These are phyloP conservation scores for Limnothrissa miodon DNA, from an alignment of 2,113 vertebrate species.

Conservation along the genomic window DNA sequence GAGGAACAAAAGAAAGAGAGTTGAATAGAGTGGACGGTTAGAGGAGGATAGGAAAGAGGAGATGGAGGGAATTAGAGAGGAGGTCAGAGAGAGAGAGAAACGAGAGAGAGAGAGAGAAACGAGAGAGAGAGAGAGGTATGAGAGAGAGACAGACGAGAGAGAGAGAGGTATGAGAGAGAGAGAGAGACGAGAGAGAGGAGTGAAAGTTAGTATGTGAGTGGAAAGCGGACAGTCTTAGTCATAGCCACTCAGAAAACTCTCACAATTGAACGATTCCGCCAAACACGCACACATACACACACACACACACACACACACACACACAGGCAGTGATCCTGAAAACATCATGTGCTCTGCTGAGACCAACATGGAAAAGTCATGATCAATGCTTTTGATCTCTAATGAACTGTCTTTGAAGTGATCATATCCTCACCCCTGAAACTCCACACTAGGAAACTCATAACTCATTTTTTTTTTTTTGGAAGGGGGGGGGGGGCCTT, in stretches of 20 bases:
- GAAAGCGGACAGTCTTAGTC: not conserved
- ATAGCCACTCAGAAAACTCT: constrained; percentile 2
- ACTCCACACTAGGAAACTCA: not conserved
- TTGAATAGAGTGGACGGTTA: constrained; percentile 5
- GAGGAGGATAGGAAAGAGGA: constrained; percentile 26
- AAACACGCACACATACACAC: constrained; percentile 17
- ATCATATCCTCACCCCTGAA: not conserved
- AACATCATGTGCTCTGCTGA: not conserved
- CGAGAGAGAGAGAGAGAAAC: no score
- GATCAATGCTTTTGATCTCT: not conserved
- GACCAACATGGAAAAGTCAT: constrained; percentile 1
- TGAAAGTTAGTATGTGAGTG: not conserved
- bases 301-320: no score
- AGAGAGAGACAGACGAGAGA: no score
- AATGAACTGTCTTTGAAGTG: not conserved
- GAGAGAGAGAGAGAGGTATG: no score
- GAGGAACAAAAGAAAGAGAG: not conserved
- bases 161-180: no score
- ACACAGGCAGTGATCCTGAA: not conserved
- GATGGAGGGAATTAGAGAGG: constrained; percentile 22
- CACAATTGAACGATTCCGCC: constrained; percentile 27
- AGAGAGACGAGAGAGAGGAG: not conserved
- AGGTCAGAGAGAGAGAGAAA: not conserved
- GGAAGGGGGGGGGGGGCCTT: not conserved
- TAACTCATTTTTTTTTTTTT: not conserved